Conservation (phyloP, 1,140 invertebrate species). For the Bombus haemorrhoidalis region DNA sequence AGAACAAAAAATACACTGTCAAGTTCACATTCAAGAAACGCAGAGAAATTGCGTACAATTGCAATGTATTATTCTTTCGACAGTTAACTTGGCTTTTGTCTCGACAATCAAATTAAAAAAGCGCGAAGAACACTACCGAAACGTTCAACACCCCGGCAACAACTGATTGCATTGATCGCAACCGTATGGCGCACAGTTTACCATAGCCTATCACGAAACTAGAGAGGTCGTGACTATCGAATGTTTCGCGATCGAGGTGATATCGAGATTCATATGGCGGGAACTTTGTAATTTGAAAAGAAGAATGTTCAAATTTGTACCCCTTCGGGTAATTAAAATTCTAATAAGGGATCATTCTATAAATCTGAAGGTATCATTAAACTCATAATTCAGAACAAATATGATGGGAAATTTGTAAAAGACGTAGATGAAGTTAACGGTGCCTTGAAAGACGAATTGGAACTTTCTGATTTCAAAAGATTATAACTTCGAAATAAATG, state of each 20-base stretch:
- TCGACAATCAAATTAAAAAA: neutral
- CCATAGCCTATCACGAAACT: neutral
- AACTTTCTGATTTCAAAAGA: too few relatives aligned
- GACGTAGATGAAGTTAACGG: too few relatives aligned
- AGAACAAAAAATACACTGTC: constrained; percentile 12
- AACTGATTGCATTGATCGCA: constrained; percentile 59
- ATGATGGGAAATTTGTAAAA: too few relatives aligned
- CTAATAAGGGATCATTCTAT: too few relatives aligned
- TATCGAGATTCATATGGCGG: neutral
- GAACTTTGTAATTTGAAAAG: neutral
- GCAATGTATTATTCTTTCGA: neutral
- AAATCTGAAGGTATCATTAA: too few relatives aligned
- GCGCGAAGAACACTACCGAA: neutral
- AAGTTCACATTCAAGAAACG: neutral
- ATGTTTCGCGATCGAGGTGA: neutral
- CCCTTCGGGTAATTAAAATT: too few relatives aligned
- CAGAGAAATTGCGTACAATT: neutral
- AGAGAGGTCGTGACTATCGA: neutral
- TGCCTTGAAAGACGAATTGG: too few relatives aligned
- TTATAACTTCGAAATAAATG: too few relatives aligned
- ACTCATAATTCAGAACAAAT: too few relatives aligned
- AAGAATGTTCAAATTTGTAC: neutral
- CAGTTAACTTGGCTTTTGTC: neutral
- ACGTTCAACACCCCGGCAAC: constrained; percentile 51
- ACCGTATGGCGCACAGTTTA: neutral